Percentiles rank a stretch among this genome's conserved stretches.
phyloP scores from a whole-genome alignment of 2,888 invertebrate genomes.

The Drosophila setosimentum region DNA sequence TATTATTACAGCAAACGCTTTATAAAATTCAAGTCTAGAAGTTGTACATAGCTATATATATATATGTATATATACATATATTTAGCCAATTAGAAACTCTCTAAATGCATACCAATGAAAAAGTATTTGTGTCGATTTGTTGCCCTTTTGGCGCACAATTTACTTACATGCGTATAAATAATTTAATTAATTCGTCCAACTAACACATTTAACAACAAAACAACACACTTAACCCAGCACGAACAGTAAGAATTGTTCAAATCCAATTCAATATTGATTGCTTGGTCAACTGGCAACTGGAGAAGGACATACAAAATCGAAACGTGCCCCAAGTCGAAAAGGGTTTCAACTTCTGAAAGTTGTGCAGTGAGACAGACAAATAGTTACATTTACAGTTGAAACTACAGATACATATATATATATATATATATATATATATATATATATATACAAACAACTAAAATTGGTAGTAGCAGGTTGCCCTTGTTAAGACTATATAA shows the following conservation, averaged over 20 bases:
- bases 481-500: neutral
- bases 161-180: slow-evolving; percentile 51
- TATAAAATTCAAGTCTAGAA: neutral
- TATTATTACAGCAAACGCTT: slow-evolving; percentile 49
- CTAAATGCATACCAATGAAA: neutral
- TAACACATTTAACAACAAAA: slow-evolving; percentile 43
- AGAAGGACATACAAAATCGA: slow-evolving; percentile 57
- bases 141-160: slow-evolving; percentile 35
- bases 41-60: neutral
- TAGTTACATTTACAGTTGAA: slow-evolving; percentile 8
- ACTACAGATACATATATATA: neutral
- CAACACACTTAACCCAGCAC: slow-evolving; percentile 2
- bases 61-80: neutral
- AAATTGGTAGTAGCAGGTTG: neutral
- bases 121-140: slow-evolving; percentile 36
- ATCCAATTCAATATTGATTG: slow-evolving; percentile 78
- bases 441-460: neutral
- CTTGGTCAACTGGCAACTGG: slow-evolving; percentile 35
- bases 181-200: slow-evolving; percentile 61
- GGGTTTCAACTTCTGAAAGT: slow-evolving; percentile 33
- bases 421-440: neutral
- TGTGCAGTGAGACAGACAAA: slow-evolving; percentile 33
- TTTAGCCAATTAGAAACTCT: slow-evolving; percentile 1
- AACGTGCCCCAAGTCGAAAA: slow-evolving; percentile 28
- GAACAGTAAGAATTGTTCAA: slow-evolving; percentile 61